Evolutionary conservation across 2,797 vertebrate species (phyloP).

Genomic region (Salarias fasciatus): DNA sequence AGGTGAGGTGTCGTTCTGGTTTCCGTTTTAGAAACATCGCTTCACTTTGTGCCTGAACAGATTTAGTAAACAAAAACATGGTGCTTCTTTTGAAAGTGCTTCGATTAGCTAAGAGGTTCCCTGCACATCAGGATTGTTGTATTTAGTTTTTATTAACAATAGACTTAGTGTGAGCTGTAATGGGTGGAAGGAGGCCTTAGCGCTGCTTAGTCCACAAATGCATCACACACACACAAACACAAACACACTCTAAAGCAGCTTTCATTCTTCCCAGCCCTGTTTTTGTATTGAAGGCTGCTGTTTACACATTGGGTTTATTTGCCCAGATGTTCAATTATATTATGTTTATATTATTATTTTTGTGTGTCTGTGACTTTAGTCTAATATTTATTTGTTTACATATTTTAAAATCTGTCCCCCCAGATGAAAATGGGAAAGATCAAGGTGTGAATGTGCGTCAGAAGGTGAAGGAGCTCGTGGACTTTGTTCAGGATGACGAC

Average conservation of each 20-base stretch:
- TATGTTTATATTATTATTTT: no score
- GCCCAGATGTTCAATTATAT: background rate
- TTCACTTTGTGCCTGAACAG: slow-evolving; percentile 60
- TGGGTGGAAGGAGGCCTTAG: slow-evolving; percentile 49
- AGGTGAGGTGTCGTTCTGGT: slow-evolving; percentile 84
- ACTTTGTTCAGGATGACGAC: slow-evolving; percentile 96
- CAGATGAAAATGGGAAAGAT: slow-evolving; percentile 98
- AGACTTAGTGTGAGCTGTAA: slow-evolving; percentile 51
- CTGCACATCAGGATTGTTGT: slow-evolving; percentile 13
- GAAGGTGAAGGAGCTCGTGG: slow-evolving; percentile 97
- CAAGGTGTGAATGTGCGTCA: slow-evolving; percentile 98
- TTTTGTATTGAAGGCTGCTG: slow-evolving; percentile 19
- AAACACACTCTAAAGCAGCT: slow-evolving; percentile 42
- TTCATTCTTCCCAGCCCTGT: slow-evolving; percentile 33
- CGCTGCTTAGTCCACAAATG: slow-evolving; percentile 53
- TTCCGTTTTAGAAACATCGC: slow-evolving; percentile 59
- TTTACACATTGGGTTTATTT: slow-evolving; percentile 14
- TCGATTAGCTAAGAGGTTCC: slow-evolving; percentile 42
- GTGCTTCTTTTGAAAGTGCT: no score
- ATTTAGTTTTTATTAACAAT: slow-evolving; percentile 43
- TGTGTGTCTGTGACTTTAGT: background rate
- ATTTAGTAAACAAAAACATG: background rate
- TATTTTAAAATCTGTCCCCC: slow-evolving; percentile 3
- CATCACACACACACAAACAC: slow-evolving; percentile 7
- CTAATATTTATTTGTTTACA: background rate